These are phyloP conservation scores for Calypte anna DNA, from an alignment of 2,113 vertebrate genomes.

Conservation along the genomic window DNA sequence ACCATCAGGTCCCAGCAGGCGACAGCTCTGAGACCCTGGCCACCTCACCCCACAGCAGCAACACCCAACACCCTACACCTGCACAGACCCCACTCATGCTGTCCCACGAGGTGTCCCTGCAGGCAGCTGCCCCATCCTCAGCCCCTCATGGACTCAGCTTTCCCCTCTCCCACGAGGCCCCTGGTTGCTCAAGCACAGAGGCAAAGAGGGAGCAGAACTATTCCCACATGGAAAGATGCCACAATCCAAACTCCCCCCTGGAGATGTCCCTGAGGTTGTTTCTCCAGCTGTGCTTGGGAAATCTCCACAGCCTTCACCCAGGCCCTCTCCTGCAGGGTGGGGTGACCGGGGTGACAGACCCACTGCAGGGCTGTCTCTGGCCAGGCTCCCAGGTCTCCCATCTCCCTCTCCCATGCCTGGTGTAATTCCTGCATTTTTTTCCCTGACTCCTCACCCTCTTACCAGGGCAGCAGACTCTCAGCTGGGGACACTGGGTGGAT, in stretches of 20 bases:
- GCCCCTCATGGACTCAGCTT: not conserved
- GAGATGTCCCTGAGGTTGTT: not conserved
- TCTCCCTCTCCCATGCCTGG: not conserved
- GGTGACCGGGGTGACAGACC: not conserved
- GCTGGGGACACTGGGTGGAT: not conserved
- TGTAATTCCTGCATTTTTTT: not conserved
- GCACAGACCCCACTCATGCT: not conserved
- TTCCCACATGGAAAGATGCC: not conserved
- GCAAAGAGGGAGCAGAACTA: not conserved
- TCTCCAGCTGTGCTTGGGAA: slow-evolving; percentile 4
- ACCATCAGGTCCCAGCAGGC: not conserved
- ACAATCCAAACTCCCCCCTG: not conserved
- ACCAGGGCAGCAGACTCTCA: not conserved
- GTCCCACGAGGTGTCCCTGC: accelerated
- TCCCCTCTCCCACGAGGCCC: not conserved
- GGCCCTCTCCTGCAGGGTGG: not conserved
- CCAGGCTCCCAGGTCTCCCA: not conserved
- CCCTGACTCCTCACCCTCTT: not conserved
- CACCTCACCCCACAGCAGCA: not conserved
- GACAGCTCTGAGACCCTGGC: not conserved
- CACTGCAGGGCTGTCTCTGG: not conserved
- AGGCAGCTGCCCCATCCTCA: not conserved
- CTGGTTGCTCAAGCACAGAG: not conserved
- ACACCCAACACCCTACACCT: not conserved
- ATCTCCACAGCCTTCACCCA: accelerated